These are phyloP conservation scores for Eilema sororculum DNA, from an alignment of 2,888 invertebrate genomes.

Conservation along the genomic window DNA sequence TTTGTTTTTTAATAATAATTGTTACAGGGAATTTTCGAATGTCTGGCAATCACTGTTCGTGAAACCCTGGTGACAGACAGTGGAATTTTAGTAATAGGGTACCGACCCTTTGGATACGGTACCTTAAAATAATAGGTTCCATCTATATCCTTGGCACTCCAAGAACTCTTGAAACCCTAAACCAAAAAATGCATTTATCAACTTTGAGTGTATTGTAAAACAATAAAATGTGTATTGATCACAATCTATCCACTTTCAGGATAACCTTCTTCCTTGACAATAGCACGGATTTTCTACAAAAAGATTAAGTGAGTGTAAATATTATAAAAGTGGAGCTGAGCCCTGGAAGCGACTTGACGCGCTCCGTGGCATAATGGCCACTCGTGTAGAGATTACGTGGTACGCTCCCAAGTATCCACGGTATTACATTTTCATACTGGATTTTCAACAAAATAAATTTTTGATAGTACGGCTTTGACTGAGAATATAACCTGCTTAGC, in stretches of 20 bases:
- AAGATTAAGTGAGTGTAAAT: conserved; percentile 13
- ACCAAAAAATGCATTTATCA: too few relatives aligned
- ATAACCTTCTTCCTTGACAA: not conserved
- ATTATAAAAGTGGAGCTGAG: conserved; percentile 30
- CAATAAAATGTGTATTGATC: not conserved
- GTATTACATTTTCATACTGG: conserved; percentile 11
- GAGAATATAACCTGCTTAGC: conserved; percentile 5
- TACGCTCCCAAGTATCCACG: not conserved
- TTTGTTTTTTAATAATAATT: too few relatives aligned
- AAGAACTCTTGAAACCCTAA: too few relatives aligned
- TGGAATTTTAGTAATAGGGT: too few relatives aligned
- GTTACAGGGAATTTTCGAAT: too few relatives aligned
- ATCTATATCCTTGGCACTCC: too few relatives aligned
- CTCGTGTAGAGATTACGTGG: conserved; percentile 41
- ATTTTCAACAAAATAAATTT: not conserved
- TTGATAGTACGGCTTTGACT: not conserved
- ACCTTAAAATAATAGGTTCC: too few relatives aligned
- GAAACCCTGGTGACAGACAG: too few relatives aligned
- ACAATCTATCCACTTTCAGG: not conserved
- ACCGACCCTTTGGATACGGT: too few relatives aligned
- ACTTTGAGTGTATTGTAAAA: not conserved
- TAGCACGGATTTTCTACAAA: not conserved
- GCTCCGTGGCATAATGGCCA: conserved; percentile 33
- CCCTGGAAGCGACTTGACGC: conserved; percentile 30
- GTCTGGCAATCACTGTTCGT: too few relatives aligned